A percentile compares a stretch with the other conserved stretches of the same genome.
Evolutionary conservation across 2,113 vertebrate genomes (phyloP).

Genomic region (Illadopsis cleaveri): DNA sequence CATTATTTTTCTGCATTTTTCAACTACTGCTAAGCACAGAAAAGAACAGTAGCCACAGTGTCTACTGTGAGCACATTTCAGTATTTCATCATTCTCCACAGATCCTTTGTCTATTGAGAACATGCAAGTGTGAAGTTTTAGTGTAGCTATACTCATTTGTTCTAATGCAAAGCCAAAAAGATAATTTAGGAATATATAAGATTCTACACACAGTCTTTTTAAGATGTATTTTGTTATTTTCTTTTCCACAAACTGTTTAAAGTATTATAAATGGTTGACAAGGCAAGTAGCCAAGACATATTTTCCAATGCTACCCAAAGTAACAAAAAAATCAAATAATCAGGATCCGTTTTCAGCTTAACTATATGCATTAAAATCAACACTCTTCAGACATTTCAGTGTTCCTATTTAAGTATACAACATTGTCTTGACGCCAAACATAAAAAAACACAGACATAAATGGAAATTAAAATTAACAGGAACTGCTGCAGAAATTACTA

Average conservation of each 20-base stretch:
- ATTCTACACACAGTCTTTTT: not conserved
- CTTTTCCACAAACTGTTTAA: not conserved
- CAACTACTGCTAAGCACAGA: not conserved
- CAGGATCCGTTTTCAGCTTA: not conserved
- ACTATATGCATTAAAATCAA: not conserved
- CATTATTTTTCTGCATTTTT: conserved; percentile 5
- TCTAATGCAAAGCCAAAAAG: not conserved
- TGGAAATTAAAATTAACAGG: not conserved
- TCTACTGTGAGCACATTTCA: conserved; percentile 10
- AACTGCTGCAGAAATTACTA: not conserved
- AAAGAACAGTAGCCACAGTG: conserved; percentile 21
- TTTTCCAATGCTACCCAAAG: not conserved
- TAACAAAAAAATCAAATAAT: not conserved
- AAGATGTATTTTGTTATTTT: not conserved
- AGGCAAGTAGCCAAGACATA: not conserved
- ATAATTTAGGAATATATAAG: not conserved
- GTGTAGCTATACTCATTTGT: not conserved
- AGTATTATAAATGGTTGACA: not conserved
- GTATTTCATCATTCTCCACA: conserved; percentile 7
- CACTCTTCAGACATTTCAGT: not conserved
- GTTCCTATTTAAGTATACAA: not conserved
- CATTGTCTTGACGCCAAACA: not conserved
- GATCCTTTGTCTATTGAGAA: conserved; percentile 13
- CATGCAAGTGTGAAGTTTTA: not conserved
- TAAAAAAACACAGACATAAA: not conserved